Percentiles rank a stretch among this genome's conserved stretches.
phyloP scores from a whole-genome alignment of 2,888 invertebrate species.

The Lasiommata megera region DNA sequence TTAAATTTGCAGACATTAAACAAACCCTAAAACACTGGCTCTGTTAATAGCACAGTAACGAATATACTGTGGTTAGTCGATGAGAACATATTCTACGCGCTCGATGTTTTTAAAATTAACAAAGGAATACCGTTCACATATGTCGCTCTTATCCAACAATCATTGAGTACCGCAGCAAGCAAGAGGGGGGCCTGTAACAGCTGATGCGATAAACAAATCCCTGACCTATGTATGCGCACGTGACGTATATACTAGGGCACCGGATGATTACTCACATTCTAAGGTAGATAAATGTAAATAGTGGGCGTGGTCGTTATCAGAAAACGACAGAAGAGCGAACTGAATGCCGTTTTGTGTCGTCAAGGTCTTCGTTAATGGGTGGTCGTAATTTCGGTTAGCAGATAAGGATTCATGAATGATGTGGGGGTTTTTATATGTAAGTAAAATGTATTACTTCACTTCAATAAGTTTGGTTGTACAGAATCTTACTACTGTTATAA shows the following conservation, averaged over 20 bases:
- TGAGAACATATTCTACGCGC: too few species aligned
- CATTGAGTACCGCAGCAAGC: background rate
- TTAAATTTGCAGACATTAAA: too few species aligned
- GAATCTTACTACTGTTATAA: too few species aligned
- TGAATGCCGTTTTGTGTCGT: conserved; percentile 27
- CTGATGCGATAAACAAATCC: conserved; percentile 57
- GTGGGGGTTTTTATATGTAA: background rate
- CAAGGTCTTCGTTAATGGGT: conserved; percentile 13
- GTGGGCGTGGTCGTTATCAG: conserved; percentile 39
- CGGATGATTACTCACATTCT: conserved; percentile 44
- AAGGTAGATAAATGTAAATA: conserved; percentile 44
- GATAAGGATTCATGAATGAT: background rate
- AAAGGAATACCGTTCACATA: background rate
- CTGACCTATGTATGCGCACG: conserved; percentile 50
- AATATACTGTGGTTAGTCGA: too few species aligned
- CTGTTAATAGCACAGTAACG: too few species aligned
- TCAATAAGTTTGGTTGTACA: too few species aligned
- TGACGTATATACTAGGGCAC: conserved; percentile 47
- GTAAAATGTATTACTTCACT: too few species aligned
- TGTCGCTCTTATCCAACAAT: conserved; percentile 4
- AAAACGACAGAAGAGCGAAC: conserved; percentile 26
- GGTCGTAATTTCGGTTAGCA: conserved; percentile 1
- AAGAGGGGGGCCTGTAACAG: conserved; percentile 40
- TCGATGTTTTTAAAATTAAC: too few species aligned
- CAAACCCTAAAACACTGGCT: too few species aligned